phyloP scores from a whole-genome alignment of 2,888 invertebrate species.

The Sesia bembeciformis region DNA sequence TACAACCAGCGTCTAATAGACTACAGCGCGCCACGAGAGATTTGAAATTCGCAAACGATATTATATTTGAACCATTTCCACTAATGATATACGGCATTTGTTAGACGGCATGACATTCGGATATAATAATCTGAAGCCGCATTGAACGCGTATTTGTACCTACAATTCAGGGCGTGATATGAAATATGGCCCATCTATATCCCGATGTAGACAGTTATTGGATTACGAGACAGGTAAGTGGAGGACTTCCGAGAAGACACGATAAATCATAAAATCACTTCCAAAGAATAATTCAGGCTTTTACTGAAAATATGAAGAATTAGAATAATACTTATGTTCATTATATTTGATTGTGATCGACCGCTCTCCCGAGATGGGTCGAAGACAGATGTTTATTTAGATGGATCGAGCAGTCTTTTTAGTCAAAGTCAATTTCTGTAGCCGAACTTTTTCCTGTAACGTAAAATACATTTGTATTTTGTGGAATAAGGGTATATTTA shows the following conservation, averaged over 20 bases:
- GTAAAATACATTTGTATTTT: no score
- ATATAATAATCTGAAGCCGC: no score
- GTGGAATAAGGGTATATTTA: no score
- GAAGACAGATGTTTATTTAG: neutral
- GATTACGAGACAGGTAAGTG: constrained; percentile 14
- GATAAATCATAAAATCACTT: neutral
- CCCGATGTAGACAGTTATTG: constrained; percentile 23
- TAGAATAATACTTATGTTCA: neutral
- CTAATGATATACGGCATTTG: no score
- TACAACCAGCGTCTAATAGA: no score
- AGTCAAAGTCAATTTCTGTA: no score
- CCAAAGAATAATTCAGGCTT: neutral
- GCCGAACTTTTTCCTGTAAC: no score
- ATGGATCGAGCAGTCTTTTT: neutral
- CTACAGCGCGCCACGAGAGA: no score
- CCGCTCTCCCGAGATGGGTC: neutral
- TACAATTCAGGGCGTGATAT: constrained; percentile 1
- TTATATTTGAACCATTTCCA: no score
- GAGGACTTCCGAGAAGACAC: neutral
- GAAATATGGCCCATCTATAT: constrained; percentile 15
- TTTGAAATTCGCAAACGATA: no score
- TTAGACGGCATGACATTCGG: no score
- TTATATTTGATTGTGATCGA: neutral
- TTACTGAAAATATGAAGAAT: neutral
- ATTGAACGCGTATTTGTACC: no score